phyloP scores from a whole-genome alignment of 1,140 invertebrate genomes.

The Drosophila orosa region DNA sequence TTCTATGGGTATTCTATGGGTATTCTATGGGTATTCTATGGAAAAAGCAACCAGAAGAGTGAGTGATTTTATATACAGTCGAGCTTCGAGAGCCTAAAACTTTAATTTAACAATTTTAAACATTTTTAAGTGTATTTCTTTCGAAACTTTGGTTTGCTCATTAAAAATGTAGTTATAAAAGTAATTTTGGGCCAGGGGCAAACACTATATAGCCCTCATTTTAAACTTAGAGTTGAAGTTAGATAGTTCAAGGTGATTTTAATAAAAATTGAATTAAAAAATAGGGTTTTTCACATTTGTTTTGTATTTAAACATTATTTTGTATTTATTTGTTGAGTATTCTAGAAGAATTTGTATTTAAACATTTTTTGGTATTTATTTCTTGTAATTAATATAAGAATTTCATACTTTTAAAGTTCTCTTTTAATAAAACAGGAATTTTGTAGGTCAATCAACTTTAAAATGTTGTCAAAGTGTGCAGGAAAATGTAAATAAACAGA shows the following conservation, averaged over 20 bases:
- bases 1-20: conserved; percentile 17
- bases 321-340: no score
- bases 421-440: background rate
- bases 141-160: background rate
- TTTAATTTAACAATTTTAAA: background rate
- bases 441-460: background rate
- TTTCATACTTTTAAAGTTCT: background rate
- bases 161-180: conserved; percentile 7
- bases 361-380: background rate
- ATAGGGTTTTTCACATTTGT: background rate
- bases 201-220: background rate
- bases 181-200: conserved; percentile 6
- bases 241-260: background rate
- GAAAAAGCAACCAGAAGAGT: conserved; percentile 31
- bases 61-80: conserved; percentile 18
- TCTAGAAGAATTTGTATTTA: background rate
- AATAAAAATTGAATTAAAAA: background rate
- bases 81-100: background rate
- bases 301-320: background rate
- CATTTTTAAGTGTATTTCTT: background rate
- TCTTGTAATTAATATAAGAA: background rate
- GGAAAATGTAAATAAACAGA: background rate
- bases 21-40: conserved; percentile 29
- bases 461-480: background rate
- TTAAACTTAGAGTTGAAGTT: background rate